phyloP scores from a whole-genome alignment of 2,113 vertebrate genomes.

The Nestor notabilis region DNA sequence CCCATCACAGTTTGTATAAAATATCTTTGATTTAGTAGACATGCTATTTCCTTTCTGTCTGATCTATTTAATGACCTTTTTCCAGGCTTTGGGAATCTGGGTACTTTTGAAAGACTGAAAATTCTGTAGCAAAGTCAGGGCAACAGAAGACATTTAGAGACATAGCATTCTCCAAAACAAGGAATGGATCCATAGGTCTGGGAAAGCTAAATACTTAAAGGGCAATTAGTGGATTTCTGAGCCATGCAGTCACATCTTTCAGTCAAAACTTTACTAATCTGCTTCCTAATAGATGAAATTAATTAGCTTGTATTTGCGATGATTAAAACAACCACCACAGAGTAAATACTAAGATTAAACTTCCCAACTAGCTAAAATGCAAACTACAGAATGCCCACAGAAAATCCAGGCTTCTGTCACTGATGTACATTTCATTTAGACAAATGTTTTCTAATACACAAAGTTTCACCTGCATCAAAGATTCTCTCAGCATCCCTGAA shows the following conservation, averaged over 20 bases:
- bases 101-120: neutral
- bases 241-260: neutral
- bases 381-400: neutral
- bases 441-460: neutral
- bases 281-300: neutral
- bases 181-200: neutral
- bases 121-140: neutral
- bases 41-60: conserved; percentile 6
- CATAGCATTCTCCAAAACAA: neutral
- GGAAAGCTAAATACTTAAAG: neutral
- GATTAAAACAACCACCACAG: neutral
- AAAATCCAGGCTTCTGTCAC: neutral
- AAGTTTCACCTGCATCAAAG: neutral
- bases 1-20: conserved; percentile 35
- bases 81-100: conserved; percentile 10
- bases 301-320: neutral
- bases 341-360: neutral
- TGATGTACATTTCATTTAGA: neutral
- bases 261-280: neutral
- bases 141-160: neutral
- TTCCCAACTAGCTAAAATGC: neutral
- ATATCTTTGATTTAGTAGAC: conserved; percentile 32
- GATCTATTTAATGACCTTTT: conserved; percentile 31
- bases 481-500: neutral
- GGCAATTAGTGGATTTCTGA: conserved; percentile 11